Evolutionary conservation across 2,797 vertebrate genomes (phyloP).

Genomic region (Amphiprion clarkii): DNA sequence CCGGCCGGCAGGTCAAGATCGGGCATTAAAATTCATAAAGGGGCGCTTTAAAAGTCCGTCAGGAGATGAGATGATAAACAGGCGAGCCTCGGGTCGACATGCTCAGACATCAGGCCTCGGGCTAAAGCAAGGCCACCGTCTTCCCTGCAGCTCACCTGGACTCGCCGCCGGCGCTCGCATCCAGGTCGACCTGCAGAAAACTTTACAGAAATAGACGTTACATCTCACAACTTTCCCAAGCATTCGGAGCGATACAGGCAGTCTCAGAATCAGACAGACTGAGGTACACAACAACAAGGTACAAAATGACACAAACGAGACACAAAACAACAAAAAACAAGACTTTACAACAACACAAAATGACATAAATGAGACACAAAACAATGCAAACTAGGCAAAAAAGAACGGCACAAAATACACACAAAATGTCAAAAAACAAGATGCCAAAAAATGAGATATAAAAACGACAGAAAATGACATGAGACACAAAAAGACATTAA

Average conservation of each 20-base stretch:
- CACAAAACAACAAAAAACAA: too few species aligned
- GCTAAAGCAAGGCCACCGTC: conserved; percentile 42
- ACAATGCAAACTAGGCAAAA: too few species aligned
- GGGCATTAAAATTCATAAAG: conserved; percentile 77
- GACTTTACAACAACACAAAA: too few species aligned
- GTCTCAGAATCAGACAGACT: background rate
- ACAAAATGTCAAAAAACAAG: too few species aligned
- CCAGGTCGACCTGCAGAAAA: conserved; percentile 14
- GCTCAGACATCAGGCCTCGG: conserved; percentile 55
- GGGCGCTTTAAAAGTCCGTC: conserved; percentile 40
- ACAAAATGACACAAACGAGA: too few species aligned
- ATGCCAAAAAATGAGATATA: too few species aligned
- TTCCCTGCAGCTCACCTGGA: conserved; percentile 25
- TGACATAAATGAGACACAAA: too few species aligned
- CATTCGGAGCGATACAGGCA: conserved; percentile 11
- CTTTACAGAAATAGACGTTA: background rate
- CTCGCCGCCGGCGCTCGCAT: conserved; percentile 6
- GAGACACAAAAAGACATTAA: too few species aligned
- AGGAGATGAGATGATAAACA: conserved; percentile 61
- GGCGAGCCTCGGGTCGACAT: conserved; percentile 32
- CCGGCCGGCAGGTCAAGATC: conserved; percentile 54
- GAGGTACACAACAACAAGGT: too few species aligned
- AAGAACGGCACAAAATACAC: too few species aligned
- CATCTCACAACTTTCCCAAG: conserved; percentile 6
- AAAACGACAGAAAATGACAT: too few species aligned